Conservation (phyloP, 2,797 vertebrate species). For the Arrhamphus sclerolepis region DNA sequence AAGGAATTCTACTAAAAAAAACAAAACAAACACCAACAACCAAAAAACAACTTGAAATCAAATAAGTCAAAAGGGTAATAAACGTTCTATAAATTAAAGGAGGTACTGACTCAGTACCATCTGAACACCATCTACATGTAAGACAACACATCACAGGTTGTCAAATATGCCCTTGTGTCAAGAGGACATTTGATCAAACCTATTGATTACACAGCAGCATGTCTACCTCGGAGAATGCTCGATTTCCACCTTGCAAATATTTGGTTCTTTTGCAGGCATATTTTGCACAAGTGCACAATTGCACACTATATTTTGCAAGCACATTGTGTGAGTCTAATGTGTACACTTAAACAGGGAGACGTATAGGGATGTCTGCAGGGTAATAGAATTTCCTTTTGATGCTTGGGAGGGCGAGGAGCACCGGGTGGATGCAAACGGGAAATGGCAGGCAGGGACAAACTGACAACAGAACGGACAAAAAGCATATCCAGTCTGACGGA, state of each 20-base stretch:
- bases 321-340: constrained; percentile 41
- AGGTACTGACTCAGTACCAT: constrained; percentile 35
- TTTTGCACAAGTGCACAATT: constrained; percentile 44
- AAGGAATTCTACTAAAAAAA: not conserved
- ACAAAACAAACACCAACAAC: not conserved
- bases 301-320: constrained; percentile 53
- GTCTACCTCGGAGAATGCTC: constrained; percentile 65
- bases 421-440: too few relatives aligned
- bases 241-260: constrained; percentile 62
- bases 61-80: constrained; percentile 27
- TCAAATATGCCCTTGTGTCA: constrained; percentile 64
- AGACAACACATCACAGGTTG: constrained; percentile 56
- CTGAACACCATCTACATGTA: constrained; percentile 45
- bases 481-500: constrained; percentile 46
- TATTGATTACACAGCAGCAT: constrained; percentile 50
- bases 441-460: constrained; percentile 63
- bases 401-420: too few relatives aligned
- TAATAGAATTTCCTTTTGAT: not conserved
- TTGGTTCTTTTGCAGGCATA: constrained; percentile 59
- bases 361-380: constrained; percentile 30
- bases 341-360: constrained; percentile 54
- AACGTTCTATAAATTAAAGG: constrained; percentile 27
- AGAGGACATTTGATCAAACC: constrained; percentile 73
- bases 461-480: constrained; percentile 54
- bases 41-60: constrained; percentile 11